Conservation (phyloP, 2,113 vertebrate species). For the Dolichotis patagonum region DNA sequence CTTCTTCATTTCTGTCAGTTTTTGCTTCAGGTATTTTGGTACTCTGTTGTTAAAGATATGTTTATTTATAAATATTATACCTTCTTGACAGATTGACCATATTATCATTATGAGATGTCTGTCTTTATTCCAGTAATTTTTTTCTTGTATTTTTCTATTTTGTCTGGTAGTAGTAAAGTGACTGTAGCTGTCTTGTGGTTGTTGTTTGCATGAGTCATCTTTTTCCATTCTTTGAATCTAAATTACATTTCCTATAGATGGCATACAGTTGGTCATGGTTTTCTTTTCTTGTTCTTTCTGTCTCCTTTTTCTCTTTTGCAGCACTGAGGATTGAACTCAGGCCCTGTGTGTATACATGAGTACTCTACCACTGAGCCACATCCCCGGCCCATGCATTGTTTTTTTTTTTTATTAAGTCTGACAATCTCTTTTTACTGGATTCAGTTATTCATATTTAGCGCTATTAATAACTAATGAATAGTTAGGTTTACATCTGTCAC, state of each 20-base stretch:
- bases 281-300: neutral
- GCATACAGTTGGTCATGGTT: neutral
- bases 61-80: neutral
- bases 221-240: neutral
- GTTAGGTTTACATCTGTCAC: neutral
- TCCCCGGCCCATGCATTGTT: neutral
- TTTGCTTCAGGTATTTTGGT: neutral
- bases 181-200: neutral
- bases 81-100: neutral
- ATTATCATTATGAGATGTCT: neutral
- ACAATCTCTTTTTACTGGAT: neutral
- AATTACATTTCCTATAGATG: neutral
- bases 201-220: neutral
- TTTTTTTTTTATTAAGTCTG: neutral
- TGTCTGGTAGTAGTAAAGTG: neutral
- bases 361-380: neutral
- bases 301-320: neutral
- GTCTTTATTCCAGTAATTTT: neutral
- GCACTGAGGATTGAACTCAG: neutral
- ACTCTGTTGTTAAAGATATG: neutral
- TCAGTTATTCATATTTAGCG: neutral
- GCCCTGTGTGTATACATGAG: neutral
- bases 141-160: neutral
- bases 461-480: neutral
- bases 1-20: neutral